Evolutionary conservation across 2,797 vertebrate species (phyloP).

Genomic region (Gadopsis bispinosus): DNA sequence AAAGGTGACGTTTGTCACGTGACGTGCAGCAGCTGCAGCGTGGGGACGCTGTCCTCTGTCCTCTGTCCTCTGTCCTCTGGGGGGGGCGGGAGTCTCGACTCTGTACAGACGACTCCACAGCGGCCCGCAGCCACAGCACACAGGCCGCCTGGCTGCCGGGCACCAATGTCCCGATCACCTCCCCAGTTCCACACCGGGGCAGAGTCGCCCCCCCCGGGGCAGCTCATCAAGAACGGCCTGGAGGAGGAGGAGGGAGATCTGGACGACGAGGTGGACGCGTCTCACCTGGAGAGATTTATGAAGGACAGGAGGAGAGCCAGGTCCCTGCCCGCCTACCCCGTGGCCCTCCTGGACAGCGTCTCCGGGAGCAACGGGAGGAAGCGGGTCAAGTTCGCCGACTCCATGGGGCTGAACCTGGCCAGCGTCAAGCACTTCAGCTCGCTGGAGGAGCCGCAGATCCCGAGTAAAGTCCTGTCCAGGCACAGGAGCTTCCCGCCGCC

Average conservation of each 20-base stretch:
- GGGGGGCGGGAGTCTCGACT: background rate
- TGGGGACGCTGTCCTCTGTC: no score
- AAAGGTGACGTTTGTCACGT: constrained; percentile 24
- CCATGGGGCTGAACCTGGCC: constrained; percentile 89
- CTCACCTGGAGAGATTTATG: constrained; percentile 67
- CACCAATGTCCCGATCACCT: constrained; percentile 54
- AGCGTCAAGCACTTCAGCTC: constrained; percentile 91
- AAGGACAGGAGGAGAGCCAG: constrained; percentile 77
- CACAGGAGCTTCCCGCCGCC: constrained; percentile 81
- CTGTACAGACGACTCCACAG: constrained; percentile 51
- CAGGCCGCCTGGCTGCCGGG: constrained; percentile 24
- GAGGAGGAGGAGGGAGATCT: constrained; percentile 43
- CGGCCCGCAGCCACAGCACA: background rate
- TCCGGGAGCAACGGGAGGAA: constrained; percentile 82
- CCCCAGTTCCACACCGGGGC: constrained; percentile 1
- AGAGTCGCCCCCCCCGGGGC: background rate
- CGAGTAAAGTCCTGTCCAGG: constrained; percentile 85
- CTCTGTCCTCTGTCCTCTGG: no score
- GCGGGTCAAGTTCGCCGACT: constrained; percentile 92
- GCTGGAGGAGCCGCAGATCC: constrained; percentile 89
- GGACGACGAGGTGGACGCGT: constrained; percentile 73
- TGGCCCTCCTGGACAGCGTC: constrained; percentile 57
- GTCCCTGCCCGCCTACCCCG: constrained; percentile 83
- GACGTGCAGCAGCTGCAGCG: constrained; percentile 12
- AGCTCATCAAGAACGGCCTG: constrained; percentile 38